These are phyloP conservation scores for Monoplex corrugatus DNA, from an alignment of 2,888 invertebrate genomes.

Conservation along the genomic window DNA sequence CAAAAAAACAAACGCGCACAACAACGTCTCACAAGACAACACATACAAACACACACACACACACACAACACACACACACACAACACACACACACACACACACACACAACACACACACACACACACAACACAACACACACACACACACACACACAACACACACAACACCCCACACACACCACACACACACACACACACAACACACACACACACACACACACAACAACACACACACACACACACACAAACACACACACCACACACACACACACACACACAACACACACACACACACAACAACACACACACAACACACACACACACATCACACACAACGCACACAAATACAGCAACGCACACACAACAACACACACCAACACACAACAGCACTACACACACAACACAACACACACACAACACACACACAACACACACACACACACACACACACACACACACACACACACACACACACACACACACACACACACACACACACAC, in stretches of 20 bases:
- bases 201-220: background rate
- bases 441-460: slow-evolving; percentile 17
- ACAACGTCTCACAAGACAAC: too few species aligned
- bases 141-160: too few species aligned
- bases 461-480: background rate
- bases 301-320: background rate
- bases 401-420: background rate
- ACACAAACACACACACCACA: background rate
- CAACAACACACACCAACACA: background rate
- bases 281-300: background rate
- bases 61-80: too few species aligned
- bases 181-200: background rate
- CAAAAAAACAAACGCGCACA: background rate
- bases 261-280: background rate
- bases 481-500: background rate
- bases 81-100: too few species aligned
- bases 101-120: background rate
- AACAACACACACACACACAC: background rate
- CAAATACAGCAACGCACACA: too few species aligned
- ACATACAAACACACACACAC: too few species aligned
- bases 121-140: background rate
- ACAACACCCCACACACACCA: background rate
- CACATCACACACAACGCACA: too few species aligned
- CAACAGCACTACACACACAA: background rate
- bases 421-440: slow-evolving; percentile 1